Conservation (phyloP, 2,888 invertebrate species). For the Ashinkailepas kermadecensis region DNA sequence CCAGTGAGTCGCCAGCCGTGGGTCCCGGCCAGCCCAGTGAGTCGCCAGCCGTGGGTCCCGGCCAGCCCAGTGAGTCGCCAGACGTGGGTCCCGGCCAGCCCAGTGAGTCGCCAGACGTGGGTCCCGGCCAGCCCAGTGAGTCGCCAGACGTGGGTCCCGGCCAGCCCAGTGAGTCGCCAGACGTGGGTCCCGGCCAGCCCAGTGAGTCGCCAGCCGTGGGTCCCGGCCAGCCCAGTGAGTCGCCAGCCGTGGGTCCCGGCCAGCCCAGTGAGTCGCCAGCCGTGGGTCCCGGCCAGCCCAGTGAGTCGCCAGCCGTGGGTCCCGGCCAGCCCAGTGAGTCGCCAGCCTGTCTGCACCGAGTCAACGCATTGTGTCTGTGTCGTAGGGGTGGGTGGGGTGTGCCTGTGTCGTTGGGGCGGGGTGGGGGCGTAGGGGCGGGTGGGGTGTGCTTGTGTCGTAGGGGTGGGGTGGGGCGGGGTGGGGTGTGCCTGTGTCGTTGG, state of each 20-base stretch:
- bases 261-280: neutral
- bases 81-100: conserved; percentile 30
- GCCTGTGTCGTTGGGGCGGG: no score
- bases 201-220: conserved; percentile 24
- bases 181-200: conserved; percentile 29
- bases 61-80: conserved; percentile 15
- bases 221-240: conserved; percentile 25
- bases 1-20: conserved; percentile 6
- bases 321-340: conserved; percentile 25
- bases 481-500: no score
- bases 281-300: conserved; percentile 28
- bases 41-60: conserved; percentile 26
- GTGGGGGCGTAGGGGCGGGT: no score
- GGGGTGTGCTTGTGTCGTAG: no score
- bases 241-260: conserved; percentile 27
- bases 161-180: conserved; percentile 18
- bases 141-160: conserved; percentile 30
- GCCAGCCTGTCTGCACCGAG: no score
- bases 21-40: conserved; percentile 27
- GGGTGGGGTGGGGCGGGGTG: no score
- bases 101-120: conserved; percentile 27
- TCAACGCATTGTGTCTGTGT: no score
- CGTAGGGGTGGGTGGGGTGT: no score
- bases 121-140: conserved; percentile 26
- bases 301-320: conserved; percentile 24